Percentiles rank a stretch among this genome's conserved stretches.
phyloP scores from a whole-genome alignment of 2,797 vertebrate species.

The Paedocypris micromegethes region DNA sequence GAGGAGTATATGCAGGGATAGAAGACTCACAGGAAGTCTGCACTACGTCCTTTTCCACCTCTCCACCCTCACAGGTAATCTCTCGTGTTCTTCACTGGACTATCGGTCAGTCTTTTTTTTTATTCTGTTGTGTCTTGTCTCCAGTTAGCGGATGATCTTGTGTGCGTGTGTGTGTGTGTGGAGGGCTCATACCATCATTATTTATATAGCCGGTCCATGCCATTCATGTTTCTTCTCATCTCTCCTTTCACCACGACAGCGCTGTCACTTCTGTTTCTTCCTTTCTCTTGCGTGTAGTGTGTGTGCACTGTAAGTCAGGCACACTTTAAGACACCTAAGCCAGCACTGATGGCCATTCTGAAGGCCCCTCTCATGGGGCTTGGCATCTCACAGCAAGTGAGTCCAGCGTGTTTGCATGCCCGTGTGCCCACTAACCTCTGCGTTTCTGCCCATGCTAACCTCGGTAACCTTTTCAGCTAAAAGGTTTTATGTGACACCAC shows the following conservation, averaged over 20 bases:
- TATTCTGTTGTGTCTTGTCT: too few relatives aligned
- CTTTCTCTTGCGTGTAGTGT: constrained; percentile 75
- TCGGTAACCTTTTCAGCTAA: constrained; percentile 8
- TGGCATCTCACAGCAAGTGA: constrained; percentile 92
- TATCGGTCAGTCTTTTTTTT: too few relatives aligned
- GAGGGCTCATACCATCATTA: too few relatives aligned
- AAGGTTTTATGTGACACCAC: constrained; percentile 1
- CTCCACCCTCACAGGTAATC: constrained; percentile 92
- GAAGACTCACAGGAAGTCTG: constrained; percentile 98
- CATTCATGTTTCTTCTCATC: constrained; percentile 20
- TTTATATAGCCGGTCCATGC: background rate
- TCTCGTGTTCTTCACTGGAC: too few relatives aligned
- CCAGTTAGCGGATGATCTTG: too few relatives aligned
- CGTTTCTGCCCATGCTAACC: constrained; percentile 13
- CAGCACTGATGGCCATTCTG: constrained; percentile 88
- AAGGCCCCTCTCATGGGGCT: constrained; percentile 87
- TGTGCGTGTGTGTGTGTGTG: too few relatives aligned
- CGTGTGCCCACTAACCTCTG: constrained; percentile 16
- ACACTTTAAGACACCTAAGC: constrained; percentile 88
- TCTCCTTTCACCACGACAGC: constrained; percentile 54
- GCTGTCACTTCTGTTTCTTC: constrained; percentile 57
- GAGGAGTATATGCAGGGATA: constrained; percentile 73
- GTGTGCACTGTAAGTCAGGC: constrained; percentile 92
- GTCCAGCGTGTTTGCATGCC: constrained; percentile 57
- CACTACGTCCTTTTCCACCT: constrained; percentile 96